These are phyloP conservation scores for Euthynnus affinis DNA, from an alignment of 2,797 vertebrate species.

Conservation along the genomic window DNA sequence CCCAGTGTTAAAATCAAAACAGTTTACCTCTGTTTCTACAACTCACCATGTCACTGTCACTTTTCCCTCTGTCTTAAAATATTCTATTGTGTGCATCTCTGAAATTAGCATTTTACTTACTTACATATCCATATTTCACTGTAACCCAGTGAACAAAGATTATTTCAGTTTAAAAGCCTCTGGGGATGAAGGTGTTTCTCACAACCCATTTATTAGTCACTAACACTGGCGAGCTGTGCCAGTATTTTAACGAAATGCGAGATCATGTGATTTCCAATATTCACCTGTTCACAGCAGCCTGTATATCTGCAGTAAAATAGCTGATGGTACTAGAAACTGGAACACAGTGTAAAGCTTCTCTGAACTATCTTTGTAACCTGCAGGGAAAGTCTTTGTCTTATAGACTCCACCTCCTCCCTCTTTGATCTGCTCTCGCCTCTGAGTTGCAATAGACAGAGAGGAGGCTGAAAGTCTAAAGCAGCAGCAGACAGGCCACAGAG, in stretches of 20 bases:
- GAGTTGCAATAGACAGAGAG: slow-evolving; percentile 24
- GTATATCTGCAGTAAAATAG: slow-evolving; percentile 21
- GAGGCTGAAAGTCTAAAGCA: slow-evolving; percentile 12
- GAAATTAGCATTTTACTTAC: slow-evolving; percentile 21
- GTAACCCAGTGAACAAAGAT: slow-evolving; percentile 13
- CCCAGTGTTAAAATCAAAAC: slow-evolving; percentile 19
- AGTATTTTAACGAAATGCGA: slow-evolving; percentile 30
- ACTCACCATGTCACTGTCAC: not conserved
- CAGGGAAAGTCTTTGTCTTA: slow-evolving; percentile 41
- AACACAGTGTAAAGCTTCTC: slow-evolving; percentile 23
- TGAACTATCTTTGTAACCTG: slow-evolving; percentile 42
- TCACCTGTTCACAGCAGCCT: slow-evolving; percentile 37
- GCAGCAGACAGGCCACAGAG: slow-evolving; percentile 11
- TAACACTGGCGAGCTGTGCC: slow-evolving; percentile 31
- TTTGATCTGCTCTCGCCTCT: slow-evolving; percentile 52
- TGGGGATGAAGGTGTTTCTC: slow-evolving; percentile 36
- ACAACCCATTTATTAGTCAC: slow-evolving; percentile 34
- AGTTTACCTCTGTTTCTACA: slow-evolving; percentile 23
- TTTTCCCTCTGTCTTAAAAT: slow-evolving; percentile 9
- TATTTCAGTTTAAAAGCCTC: slow-evolving; percentile 18
- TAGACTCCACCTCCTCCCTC: slow-evolving; percentile 41
- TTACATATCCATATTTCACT: not conserved
- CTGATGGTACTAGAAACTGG: slow-evolving; percentile 23
- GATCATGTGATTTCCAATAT: slow-evolving; percentile 37
- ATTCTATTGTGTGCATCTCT: slow-evolving; percentile 1